Evolutionary conservation across 1,140 invertebrate genomes (phyloP).

Genomic region (Drosophila parabipectinata): DNA sequence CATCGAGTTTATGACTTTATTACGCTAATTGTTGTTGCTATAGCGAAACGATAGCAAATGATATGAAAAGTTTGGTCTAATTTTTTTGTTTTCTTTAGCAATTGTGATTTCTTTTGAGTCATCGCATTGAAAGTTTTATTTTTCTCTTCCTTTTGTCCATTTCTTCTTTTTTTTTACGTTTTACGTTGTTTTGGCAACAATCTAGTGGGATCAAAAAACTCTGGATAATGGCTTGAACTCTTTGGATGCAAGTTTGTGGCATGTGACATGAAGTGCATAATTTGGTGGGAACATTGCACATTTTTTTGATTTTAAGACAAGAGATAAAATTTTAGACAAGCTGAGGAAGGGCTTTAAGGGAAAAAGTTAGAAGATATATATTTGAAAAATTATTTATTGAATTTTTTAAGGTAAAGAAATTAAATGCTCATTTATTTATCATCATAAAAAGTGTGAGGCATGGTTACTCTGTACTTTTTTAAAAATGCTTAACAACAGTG

Average conservation of each 20-base stretch:
- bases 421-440: no score
- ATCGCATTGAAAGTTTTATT: slow-evolving; percentile 12
- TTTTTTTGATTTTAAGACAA: no score
- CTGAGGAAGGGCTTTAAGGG: no score
- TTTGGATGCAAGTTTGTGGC: background rate
- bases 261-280: background rate
- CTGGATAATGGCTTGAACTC: background rate
- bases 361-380: no score
- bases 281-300: background rate
- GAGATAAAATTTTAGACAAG: no score
- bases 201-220: slow-evolving; percentile 26
- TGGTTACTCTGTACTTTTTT: no score
- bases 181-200: background rate
- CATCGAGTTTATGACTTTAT: slow-evolving; percentile 50
- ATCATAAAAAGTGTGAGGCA: no score
- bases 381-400: no score
- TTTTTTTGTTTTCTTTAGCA: slow-evolving; percentile 15
- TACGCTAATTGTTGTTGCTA: slow-evolving; percentile 46
- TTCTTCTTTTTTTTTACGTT: no score
- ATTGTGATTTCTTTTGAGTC: slow-evolving; percentile 44
- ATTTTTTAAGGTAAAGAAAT: no score
- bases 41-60: slow-evolving; percentile 51
- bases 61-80: slow-evolving; percentile 36
- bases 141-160: background rate
- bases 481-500: no score